Evolutionary conservation across 2,797 vertebrate species (phyloP).

Genomic region (Premnoplex brunnescens): DNA sequence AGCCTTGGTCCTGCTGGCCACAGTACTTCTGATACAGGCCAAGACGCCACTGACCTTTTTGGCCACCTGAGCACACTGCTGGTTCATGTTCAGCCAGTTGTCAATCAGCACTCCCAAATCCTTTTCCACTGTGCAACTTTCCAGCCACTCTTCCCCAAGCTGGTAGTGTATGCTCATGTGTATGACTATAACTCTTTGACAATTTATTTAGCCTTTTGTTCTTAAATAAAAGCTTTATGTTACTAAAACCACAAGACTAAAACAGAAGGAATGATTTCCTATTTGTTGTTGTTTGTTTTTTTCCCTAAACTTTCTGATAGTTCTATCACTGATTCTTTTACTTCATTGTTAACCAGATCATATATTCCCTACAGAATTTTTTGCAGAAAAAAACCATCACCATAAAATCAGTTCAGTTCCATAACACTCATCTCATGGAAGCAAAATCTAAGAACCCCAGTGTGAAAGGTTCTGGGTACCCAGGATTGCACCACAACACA

Average conservation of each 20-base stretch:
- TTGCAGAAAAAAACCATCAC: not conserved
- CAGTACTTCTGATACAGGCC: fast-evolving
- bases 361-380: not conserved
- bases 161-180: not conserved
- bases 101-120: fast-evolving
- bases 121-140: not conserved
- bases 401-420: not conserved
- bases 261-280: not conserved
- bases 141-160: not conserved
- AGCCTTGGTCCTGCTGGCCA: not conserved
- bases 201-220: not conserved
- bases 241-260: not conserved
- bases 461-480: not conserved
- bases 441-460: not conserved
- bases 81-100: not conserved
- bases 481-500: not conserved
- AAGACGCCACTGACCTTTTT: not conserved
- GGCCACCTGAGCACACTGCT: not conserved
- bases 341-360: not conserved
- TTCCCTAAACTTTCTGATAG: not conserved
- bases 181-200: not conserved
- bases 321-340: not conserved
- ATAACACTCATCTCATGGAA: not conserved
- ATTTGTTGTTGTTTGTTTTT: not conserved
- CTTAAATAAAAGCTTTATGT: not conserved